Evolutionary conservation across 1,140 invertebrate species (phyloP).

Genomic region (Ceratina australensis): DNA sequence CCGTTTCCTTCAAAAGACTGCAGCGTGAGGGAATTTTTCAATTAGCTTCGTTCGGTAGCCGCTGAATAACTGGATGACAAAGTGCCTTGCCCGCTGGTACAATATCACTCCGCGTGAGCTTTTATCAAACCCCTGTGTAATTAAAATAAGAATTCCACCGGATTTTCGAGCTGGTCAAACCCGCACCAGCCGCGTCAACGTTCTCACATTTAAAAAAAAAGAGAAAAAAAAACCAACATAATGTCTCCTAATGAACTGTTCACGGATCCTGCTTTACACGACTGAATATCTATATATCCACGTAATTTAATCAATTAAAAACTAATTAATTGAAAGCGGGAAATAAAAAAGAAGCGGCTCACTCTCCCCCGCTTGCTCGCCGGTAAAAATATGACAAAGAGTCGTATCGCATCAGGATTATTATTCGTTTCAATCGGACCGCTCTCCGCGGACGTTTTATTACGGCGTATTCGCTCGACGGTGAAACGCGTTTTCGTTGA

Average conservation of each 20-base stretch:
- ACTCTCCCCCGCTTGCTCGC: too few species aligned
- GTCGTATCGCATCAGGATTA: not conserved
- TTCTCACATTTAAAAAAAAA: too few species aligned
- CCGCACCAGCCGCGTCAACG: too few species aligned
- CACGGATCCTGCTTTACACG: not conserved
- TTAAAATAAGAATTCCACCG: constrained; percentile 9
- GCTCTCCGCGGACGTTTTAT: not conserved
- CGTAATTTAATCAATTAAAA: too few species aligned
- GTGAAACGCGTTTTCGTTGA: not conserved
- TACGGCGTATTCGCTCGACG: too few species aligned
- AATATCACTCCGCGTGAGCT: not conserved
- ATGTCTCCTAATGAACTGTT: too few species aligned
- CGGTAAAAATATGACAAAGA: constrained; percentile 16
- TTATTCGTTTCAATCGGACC: constrained; percentile 9
- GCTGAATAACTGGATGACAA: constrained; percentile 14
- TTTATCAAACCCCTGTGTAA: not conserved
- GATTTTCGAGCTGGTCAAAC: not conserved
- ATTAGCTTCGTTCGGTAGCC: constrained; percentile 28
- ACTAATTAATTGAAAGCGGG: too few species aligned
- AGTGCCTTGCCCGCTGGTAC: not conserved
- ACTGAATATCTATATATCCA: too few species aligned
- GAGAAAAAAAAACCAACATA: too few species aligned
- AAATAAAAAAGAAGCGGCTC: too few species aligned
- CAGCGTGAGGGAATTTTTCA: constrained; percentile 44
- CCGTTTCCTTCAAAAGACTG: constrained; percentile 32